These are phyloP conservation scores for Lathronympha strigana DNA, from an alignment of 2,888 invertebrate species.

Conservation along the genomic window DNA sequence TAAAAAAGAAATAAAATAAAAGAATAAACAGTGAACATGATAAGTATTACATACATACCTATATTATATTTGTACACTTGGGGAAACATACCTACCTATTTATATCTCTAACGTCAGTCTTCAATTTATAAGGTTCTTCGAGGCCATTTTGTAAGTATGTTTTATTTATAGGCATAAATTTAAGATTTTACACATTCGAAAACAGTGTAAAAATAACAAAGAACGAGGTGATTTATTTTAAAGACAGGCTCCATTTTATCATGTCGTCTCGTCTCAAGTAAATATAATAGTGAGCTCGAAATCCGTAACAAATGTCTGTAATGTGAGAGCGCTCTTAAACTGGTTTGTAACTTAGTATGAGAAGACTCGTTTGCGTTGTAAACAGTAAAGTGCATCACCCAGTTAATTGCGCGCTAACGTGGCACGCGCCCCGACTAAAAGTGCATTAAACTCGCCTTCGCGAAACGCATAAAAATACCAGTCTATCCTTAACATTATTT, in stretches of 20 bases:
- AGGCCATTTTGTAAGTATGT: constrained; percentile 45
- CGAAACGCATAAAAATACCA: constrained; percentile 45
- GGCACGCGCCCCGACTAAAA: constrained; percentile 57
- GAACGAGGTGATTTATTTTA: constrained; percentile 17
- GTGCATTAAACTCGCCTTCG: constrained; percentile 53
- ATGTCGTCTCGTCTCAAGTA: background rate
- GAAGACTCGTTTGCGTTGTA: background rate
- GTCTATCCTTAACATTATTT: constrained; percentile 8
- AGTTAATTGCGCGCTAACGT: constrained; percentile 51
- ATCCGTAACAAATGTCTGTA: background rate
- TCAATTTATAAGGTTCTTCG: constrained; percentile 16
- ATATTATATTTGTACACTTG: background rate
- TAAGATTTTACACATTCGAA: constrained; percentile 16
- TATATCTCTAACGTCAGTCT: constrained; percentile 33
- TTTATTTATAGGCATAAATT: constrained; percentile 54
- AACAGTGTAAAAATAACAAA: constrained; percentile 12
- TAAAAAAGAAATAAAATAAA: background rate
- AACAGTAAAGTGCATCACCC: constrained; percentile 50
- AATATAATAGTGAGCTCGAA: background rate
- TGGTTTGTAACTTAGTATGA: constrained; percentile 2
- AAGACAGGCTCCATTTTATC: background rate
- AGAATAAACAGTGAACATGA: no score
- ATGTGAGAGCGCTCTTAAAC: background rate
- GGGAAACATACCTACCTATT: constrained; percentile 13
- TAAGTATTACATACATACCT: background rate